Evolutionary conservation across 2,113 vertebrate species (phyloP).

Genomic region (Plecturocebus donacophilus): DNA sequence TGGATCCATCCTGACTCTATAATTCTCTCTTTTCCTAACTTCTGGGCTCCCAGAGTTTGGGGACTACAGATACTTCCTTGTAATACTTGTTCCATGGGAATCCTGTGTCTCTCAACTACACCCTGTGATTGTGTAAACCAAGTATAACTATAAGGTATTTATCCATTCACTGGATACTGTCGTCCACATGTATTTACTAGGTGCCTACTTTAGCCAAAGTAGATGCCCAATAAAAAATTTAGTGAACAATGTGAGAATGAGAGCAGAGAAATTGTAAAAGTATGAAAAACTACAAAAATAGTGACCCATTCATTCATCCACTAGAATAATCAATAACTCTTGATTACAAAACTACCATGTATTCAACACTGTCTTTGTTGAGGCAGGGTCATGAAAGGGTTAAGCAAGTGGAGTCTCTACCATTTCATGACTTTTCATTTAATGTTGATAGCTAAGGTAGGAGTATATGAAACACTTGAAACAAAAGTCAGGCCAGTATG

Average conservation of each 20-base stretch:
- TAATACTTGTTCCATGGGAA: neutral
- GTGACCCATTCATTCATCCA: too few relatives aligned
- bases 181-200: neutral
- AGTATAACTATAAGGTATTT: too few relatives aligned
- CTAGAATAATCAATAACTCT: neutral
- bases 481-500: too few relatives aligned
- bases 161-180: neutral
- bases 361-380: neutral
- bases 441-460: neutral
- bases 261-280: neutral
- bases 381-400: neutral
- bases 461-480: neutral
- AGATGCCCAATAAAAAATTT: neutral
- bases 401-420: neutral
- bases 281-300: neutral
- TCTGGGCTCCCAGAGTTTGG: neutral
- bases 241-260: neutral
- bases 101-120: neutral
- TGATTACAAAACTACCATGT: fast-evolving
- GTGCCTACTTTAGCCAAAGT: neutral
- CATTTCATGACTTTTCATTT: neutral
- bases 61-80: neutral
- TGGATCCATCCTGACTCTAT: neutral
- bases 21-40: neutral
- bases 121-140: neutral